A percentile compares a stretch with the other conserved stretches of the same genome.
Conservation (phyloP, 2,113 vertebrate genomes). For the Chrysemys picta region DNA sequence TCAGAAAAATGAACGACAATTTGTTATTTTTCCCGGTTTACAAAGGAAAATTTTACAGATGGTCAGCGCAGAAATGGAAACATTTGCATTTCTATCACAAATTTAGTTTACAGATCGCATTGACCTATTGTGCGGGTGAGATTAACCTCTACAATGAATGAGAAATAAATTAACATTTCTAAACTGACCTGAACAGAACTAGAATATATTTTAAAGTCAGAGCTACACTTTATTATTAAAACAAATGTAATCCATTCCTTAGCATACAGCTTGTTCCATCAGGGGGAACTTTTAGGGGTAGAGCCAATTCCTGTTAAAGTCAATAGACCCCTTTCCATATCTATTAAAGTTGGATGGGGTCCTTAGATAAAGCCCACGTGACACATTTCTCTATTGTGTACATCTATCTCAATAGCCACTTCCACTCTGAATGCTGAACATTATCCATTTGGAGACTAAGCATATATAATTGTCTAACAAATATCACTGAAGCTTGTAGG, state of each 20-base stretch:
- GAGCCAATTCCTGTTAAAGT: background rate
- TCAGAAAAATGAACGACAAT: background rate
- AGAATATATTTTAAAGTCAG: background rate
- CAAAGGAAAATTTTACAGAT: background rate
- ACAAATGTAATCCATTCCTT: conserved; percentile 13
- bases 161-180: conserved; percentile 31
- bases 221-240: background rate
- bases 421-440: background rate
- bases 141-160: background rate
- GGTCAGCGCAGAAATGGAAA: background rate
- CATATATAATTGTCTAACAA: background rate
- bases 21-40: background rate
- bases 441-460: background rate
- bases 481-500: background rate
- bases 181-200: conserved; percentile 12
- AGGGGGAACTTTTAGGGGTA: conserved; percentile 18
- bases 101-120: background rate
- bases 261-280: background rate
- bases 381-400: background rate
- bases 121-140: background rate
- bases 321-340: background rate
- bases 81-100: background rate
- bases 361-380: background rate
- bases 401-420: background rate
- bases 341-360: background rate